Percentiles rank a stretch among this genome's conserved stretches.
phyloP scores from a whole-genome alignment of 2,888 invertebrate genomes.

The Athalia cordata region DNA sequence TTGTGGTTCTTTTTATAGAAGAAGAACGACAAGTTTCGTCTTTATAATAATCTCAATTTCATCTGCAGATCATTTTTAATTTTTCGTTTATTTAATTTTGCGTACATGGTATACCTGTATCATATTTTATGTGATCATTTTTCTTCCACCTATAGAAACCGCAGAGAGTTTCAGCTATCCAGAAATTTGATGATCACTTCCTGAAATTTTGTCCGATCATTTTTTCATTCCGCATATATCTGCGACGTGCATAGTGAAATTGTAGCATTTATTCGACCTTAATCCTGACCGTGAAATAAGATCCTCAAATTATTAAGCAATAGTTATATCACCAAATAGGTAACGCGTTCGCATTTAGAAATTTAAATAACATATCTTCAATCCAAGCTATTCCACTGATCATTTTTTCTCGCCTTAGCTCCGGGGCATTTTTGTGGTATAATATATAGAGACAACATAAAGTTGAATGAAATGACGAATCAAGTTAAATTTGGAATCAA shows the following conservation, averaged over 20 bases:
- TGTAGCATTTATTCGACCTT: neutral
- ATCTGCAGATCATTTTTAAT: neutral
- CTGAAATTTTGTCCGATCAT: neutral
- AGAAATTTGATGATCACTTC: neutral
- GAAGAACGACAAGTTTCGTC: too few species aligned
- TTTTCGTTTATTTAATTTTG: neutral
- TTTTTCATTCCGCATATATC: neutral
- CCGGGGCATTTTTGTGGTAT: neutral
- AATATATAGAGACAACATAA: neutral
- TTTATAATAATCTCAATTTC: slow-evolving; percentile 6
- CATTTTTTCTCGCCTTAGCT: neutral
- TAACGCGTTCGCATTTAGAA: neutral
- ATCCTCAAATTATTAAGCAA: neutral
- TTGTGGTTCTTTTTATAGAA: neutral
- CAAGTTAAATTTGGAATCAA: neutral
- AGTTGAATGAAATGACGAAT: neutral
- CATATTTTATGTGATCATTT: neutral
- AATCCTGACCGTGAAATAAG: neutral
- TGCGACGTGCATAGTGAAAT: too few species aligned
- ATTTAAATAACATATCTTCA: neutral
- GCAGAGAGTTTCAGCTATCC: neutral
- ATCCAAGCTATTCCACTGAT: slow-evolving; percentile 6
- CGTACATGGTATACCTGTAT: neutral
- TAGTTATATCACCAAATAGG: neutral
- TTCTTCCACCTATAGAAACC: neutral